Conservation (phyloP, 2,113 vertebrate genomes). For the Albula goreensis region DNA sequence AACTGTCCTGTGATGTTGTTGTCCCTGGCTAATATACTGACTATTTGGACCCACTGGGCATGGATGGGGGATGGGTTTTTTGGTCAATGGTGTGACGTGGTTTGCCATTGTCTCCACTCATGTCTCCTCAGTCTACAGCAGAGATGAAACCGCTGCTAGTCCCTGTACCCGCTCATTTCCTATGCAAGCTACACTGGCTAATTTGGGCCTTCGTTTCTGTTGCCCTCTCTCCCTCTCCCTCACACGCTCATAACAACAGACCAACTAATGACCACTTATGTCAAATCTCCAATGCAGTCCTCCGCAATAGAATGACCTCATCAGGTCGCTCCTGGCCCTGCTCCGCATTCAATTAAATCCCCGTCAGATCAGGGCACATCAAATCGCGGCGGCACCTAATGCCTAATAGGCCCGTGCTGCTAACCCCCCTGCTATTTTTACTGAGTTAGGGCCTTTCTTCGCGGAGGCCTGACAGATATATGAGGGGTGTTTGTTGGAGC, state of each 20-base stretch:
- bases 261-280: slow-evolving; percentile 63
- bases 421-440: slow-evolving; percentile 31
- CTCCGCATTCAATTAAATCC: slow-evolving; percentile 61
- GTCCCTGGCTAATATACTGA: neutral
- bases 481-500: slow-evolving; percentile 51
- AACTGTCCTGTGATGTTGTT: neutral
- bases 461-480: slow-evolving; percentile 63
- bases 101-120: slow-evolving; percentile 46
- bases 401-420: slow-evolving; percentile 32
- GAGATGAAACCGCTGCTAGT: slow-evolving; percentile 54
- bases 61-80: neutral
- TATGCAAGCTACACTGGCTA: slow-evolving; percentile 34
- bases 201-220: slow-evolving; percentile 39
- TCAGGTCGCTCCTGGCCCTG: slow-evolving; percentile 56
- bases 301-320: slow-evolving; percentile 45
- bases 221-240: slow-evolving; percentile 33
- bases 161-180: slow-evolving; percentile 24
- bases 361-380: slow-evolving; percentile 63
- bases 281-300: slow-evolving; percentile 50
- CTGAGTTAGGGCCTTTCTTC: slow-evolving; percentile 42
- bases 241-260: slow-evolving; percentile 47
- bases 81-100: neutral
- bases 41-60: neutral
- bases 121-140: slow-evolving; percentile 53
- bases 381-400: slow-evolving; percentile 59